Conservation (phyloP, 2,797 vertebrate genomes). For the Knipowitschia caucasica region DNA sequence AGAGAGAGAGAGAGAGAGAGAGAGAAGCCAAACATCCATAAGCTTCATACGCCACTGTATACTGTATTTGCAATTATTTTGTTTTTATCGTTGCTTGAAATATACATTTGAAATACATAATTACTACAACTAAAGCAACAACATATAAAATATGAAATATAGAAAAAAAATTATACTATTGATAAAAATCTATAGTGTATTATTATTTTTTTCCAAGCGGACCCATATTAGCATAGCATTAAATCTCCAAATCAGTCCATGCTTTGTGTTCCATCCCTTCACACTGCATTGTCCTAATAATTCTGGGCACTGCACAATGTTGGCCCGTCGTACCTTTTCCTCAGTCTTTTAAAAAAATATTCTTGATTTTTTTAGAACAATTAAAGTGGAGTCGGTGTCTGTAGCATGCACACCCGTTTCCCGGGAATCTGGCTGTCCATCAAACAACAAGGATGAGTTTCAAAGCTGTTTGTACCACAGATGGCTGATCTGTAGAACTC, state of each 20-base stretch:
- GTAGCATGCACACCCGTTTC: constrained; percentile 48
- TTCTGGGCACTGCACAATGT: constrained; percentile 30
- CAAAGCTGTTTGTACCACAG: constrained; percentile 74
- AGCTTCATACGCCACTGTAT: too few species aligned
- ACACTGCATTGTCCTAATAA: constrained; percentile 20
- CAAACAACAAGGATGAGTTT: constrained; percentile 60
- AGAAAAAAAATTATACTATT: too few species aligned
- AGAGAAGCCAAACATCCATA: too few species aligned
- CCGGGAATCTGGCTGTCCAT: constrained; percentile 66
- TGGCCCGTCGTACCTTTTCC: constrained; percentile 44
- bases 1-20: too few species aligned
- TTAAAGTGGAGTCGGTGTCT: constrained; percentile 55
- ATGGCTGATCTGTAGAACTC: constrained; percentile 77
- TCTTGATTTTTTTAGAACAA: constrained; percentile 43
- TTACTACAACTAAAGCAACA: too few species aligned
- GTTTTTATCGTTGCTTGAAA: too few species aligned
- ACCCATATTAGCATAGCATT: constrained; percentile 10
- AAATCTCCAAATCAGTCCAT: constrained; percentile 1
- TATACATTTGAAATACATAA: too few species aligned
- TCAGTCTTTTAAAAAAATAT: constrained; percentile 48
- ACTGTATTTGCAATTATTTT: too few species aligned
- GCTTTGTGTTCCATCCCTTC: neutral
- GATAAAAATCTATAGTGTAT: too few species aligned
- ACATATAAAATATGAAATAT: too few species aligned
- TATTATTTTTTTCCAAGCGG: too few species aligned